Evolutionary conservation across 1,140 invertebrate species (phyloP), one percentile per base, ranked within the genome.

Genomic region (Drosophila carrolli): DNA sequence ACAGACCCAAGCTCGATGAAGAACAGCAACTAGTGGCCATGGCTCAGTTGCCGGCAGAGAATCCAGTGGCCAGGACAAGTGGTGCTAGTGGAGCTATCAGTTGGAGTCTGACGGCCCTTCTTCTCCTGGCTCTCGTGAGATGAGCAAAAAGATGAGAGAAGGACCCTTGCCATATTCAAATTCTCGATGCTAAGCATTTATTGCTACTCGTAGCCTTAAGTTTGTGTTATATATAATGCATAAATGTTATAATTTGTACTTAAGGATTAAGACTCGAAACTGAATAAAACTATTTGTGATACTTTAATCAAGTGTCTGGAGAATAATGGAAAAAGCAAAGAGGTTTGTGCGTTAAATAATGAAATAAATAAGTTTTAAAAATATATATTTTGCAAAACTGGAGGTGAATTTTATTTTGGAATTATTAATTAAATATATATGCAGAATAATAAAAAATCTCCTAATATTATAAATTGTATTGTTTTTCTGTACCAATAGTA

Each of bases 1-100:
- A 92, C 70, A 74, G 93, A n/a, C 93, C 93, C 4, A 38, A 27
- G 5, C 75, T 92, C 14, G 63, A 91, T 56, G 72, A 80, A 11
- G 74, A 78, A 7, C 53, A 78, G 53, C 84, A 90, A 37, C 54
- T 91, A 11, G 73, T 75, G 4, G 83, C 63, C 0, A 53, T 81
- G 54, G 75, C 90, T 1, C 83, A 85, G 7, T 41, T 91, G 41
- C 81, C 90, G 13, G 65, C 78, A 8, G 65, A 78, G 8, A 35
- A 55, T 16, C 16, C 14, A 11, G 5, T 16, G 62, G 23, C n/a
- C 16, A 27, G 13, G 1, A 48, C 67, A 0, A 54, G 50, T 13
- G 51, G 19, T 19, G 51, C 44, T 19, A 50, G 46, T 14, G 40
- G 37, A 23, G 61, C 35, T 27, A 38, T 75, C 4, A 74, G 72